Evolutionary conservation across 1,140 invertebrate genomes (phyloP), one percentile per base, ranked within the genome.

Genomic region (Sitophilus oryzae): DNA sequence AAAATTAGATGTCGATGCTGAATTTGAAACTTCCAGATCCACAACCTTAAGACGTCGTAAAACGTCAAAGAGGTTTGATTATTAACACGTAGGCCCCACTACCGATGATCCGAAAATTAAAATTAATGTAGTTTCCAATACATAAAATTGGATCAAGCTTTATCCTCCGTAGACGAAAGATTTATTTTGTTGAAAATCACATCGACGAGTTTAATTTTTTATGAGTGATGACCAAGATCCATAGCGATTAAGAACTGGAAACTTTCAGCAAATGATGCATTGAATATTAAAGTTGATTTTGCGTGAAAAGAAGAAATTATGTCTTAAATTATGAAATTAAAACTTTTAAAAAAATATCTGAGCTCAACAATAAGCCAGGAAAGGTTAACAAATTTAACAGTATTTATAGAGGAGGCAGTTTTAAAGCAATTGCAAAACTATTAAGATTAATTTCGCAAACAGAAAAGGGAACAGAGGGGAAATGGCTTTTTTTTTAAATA

Each of bases 81-180:
- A 11, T 46, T 11, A 25, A 37, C 47, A 11, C 11, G 35, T 14
- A 37, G 3, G 16, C 35, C 35, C n/a, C 3, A 37, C 11, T 11
- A 37, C 16, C n/a, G 16, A 37, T 37, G 11, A 37, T 37, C 3
- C 35, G 16, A 37, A 37, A 37, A 37, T 2, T 15, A 3, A 11
- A 14, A 14, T 37, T 37, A 37, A 37, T 14, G 11, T 37, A 14
- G 16, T 14, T 37, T 3, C 16, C 3, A 14, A 14, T 37, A 14
- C 16, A 4, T 14, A 3, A 37, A 14, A 37, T 37, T 37, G 16
- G 11, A 37, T 37, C 35, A 37, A 37, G 35, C 2, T 3, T 37
- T 37, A 37, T 37, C n/a, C n/a, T 37, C 11, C 35, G 35, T 37
- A 37, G 35, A 37, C 16, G 35, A 37, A 37, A 37, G 35, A 37